Percentiles rank a stretch among this genome's conserved stretches.
These are phyloP conservation scores for Tiliacea aurago DNA, from an alignment of 2,888 invertebrate species.

Conservation along the genomic window DNA sequence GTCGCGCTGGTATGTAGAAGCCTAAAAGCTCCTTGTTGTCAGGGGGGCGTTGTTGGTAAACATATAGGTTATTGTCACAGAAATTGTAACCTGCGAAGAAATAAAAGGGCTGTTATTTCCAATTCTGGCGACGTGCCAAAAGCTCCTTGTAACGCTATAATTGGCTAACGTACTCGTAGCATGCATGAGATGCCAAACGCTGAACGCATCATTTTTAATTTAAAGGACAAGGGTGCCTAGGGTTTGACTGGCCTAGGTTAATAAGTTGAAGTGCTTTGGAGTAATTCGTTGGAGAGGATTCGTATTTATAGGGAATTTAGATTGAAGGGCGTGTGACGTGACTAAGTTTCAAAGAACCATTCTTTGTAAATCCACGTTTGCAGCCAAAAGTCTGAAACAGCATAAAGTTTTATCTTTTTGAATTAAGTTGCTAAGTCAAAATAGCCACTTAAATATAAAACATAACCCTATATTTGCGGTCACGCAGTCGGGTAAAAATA, in stretches of 20 bases:
- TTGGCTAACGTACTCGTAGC: not conserved
- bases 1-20: too few species aligned
- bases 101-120: not conserved
- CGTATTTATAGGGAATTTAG: not conserved
- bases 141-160: too few species aligned
- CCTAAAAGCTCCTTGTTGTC: too few species aligned
- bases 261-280: too few species aligned
- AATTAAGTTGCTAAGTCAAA: too few species aligned
- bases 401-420: not conserved
- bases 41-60: too few species aligned
- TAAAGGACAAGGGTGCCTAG: too few species aligned
- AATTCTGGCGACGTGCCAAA: not conserved
- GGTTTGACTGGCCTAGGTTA: not conserved
- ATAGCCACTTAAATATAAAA: too few species aligned
- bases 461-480: too few species aligned
- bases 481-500: too few species aligned
- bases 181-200: not conserved
- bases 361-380: not conserved
- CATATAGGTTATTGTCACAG: too few species aligned
- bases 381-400: not conserved
- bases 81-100: too few species aligned
- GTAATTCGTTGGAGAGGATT: not conserved
- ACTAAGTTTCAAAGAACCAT: not conserved
- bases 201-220: not conserved
- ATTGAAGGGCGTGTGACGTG: not conserved